Conservation (phyloP, 92 coral and sea anemone species). For the Galaxea fascicularis region DNA sequence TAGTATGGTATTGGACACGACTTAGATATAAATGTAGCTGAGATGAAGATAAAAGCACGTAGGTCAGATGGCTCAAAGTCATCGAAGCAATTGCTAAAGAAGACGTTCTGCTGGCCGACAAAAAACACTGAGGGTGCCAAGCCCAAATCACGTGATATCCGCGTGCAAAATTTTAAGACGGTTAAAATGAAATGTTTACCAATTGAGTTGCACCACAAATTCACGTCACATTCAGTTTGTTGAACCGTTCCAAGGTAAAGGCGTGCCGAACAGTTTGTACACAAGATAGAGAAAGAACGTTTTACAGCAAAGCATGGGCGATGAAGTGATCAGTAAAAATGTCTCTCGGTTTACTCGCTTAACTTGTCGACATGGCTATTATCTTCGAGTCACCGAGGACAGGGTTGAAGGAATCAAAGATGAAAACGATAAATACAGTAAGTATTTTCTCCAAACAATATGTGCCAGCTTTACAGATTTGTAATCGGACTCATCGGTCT, state of each 20-base stretch:
- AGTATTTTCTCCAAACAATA: background rate
- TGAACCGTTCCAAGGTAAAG: background rate
- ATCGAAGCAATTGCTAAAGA: too few relatives aligned
- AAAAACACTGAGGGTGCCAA: background rate
- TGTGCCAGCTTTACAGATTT: background rate
- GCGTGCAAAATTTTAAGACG: background rate
- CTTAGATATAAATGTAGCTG: too few relatives aligned
- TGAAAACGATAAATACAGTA: conserved; percentile 29
- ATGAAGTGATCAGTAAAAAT: background rate
- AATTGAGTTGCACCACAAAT: background rate
- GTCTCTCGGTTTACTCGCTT: conserved; percentile 20
- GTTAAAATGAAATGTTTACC: background rate
- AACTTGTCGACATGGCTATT: conserved; percentile 35
- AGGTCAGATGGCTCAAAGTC: too few relatives aligned
- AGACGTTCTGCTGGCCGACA: background rate
- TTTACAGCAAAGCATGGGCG: background rate
- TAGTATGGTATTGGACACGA: too few relatives aligned
- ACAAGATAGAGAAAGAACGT: background rate
- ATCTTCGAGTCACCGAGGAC: conserved; percentile 48
- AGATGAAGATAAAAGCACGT: too few relatives aligned
- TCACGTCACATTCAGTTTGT: background rate
- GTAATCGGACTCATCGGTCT: background rate
- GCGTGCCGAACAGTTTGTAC: background rate
- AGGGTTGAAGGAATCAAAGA: conserved; percentile 39
- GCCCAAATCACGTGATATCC: background rate